Percentiles rank a stretch among this genome's conserved stretches.
Conservation (phyloP, 2,888 invertebrate species). For the Acrobeloides nanus region DNA sequence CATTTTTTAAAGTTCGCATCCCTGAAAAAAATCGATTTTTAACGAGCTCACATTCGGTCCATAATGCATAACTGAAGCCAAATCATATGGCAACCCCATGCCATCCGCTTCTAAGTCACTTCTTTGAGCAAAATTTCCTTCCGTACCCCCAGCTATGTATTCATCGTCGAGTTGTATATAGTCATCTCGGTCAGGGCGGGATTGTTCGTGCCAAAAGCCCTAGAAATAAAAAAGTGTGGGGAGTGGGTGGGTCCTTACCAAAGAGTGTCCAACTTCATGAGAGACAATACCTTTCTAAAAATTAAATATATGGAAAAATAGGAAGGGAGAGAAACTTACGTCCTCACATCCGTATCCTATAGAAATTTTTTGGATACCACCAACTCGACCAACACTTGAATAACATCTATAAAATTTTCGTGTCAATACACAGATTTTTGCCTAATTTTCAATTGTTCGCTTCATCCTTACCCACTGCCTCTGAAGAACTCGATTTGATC, state of each 20-base stretch:
- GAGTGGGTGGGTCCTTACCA: slow-evolving; percentile 18
- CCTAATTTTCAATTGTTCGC: neutral
- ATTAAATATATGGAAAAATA: neutral
- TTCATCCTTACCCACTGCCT: slow-evolving; percentile 32
- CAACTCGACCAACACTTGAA: slow-evolving; percentile 40
- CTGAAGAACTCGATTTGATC: slow-evolving; percentile 48
- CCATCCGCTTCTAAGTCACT: slow-evolving; percentile 40
- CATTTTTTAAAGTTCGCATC: no score
- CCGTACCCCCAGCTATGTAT: slow-evolving; percentile 42
- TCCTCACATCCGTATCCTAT: slow-evolving; percentile 51
- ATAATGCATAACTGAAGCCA: slow-evolving; percentile 47
- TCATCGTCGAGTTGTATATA: slow-evolving; percentile 37
- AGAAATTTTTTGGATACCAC: slow-evolving; percentile 49
- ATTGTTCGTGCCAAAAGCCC: slow-evolving; percentile 51
- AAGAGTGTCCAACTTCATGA: slow-evolving; percentile 48
- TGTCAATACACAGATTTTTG: no score
- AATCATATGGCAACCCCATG: slow-evolving; percentile 46
- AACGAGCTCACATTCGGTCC: no score
- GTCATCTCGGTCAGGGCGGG: slow-evolving; percentile 42
- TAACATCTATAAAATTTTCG: slow-evolving; percentile 17
- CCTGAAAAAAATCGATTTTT: no score
- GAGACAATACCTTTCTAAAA: slow-evolving; percentile 44
- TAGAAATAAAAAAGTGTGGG: neutral
- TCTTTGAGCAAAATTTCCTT: slow-evolving; percentile 43
- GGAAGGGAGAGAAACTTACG: no score